These are phyloP conservation scores for Progne subis DNA, from an alignment of 2,113 vertebrate species.

Conservation along the genomic window DNA sequence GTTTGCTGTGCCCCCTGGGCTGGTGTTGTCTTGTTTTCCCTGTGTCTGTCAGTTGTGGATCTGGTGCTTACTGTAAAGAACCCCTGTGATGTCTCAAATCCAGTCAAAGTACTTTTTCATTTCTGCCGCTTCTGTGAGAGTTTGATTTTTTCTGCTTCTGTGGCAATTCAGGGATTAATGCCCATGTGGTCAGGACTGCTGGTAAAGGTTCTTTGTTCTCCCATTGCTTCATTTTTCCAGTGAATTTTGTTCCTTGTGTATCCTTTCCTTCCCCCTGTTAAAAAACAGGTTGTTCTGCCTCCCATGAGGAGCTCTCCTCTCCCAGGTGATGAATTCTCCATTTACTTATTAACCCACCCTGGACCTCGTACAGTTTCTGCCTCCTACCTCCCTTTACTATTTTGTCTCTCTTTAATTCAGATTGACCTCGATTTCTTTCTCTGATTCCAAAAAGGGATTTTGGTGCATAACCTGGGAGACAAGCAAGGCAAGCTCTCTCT, in stretches of 20 bases:
- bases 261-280: not conserved
- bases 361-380: not conserved
- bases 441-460: not conserved
- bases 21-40: not conserved
- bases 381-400: not conserved
- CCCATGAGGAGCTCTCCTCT: not conserved
- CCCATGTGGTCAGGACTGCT: not conserved
- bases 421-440: not conserved
- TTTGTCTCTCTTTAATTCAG: not conserved
- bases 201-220: not conserved
- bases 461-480: not conserved
- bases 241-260: not conserved
- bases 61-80: not conserved
- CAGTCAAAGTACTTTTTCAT: not conserved
- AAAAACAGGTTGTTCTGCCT: not conserved
- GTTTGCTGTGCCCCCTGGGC: not conserved
- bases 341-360: not conserved
- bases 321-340: not conserved
- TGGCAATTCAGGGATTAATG: not conserved
- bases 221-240: not conserved
- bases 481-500: not conserved
- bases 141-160: not conserved
- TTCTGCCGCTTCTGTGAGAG: not conserved
- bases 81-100: not conserved
- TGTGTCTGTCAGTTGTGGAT: not conserved